Evolutionary conservation across 2,888 invertebrate species (phyloP), one percentile per base, ranked within the genome.

Genomic region (Altica lythri): DNA sequence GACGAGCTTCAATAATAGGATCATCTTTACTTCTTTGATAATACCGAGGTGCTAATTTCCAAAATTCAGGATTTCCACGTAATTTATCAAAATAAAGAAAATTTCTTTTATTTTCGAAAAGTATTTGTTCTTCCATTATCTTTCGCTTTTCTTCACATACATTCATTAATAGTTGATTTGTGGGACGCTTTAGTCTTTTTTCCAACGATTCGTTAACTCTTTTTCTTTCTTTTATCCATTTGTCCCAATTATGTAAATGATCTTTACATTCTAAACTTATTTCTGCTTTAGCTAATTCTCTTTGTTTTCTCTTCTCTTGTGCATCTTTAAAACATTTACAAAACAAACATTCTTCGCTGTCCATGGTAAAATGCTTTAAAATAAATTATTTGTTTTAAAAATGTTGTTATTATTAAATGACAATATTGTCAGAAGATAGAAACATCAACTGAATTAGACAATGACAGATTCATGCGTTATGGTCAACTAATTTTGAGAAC

Each of bases 1-100:
- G 55, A 2, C 66, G 59, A 2, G 58, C 49, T 51, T 70, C 72
- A 58, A 71, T 70, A 35, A 60, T 59, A 0, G 68, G 62, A n/a
- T 61, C 55, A 10, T 37, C 38, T 8, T 14, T 12, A 13, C 45
- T 55, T 35, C 54, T 56, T 10, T 58, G 56, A 32, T 49, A 56
- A 37, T 73, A 59, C n/a, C 64, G 54, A 1, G 53, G 29, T 1
- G 75, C 74, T 19, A 71, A 37, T 42, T 62, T 64, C 71, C 71
- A 76, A 59, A 73, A 75, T 2, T 61, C 64, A 12, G 76, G 76
- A 55, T 73, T 72, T 35, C 75, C 76, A 46, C 75, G 63, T 18
- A 68, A 68, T 19, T 68, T 67, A 62, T 75, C 73, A 32, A 70
- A 71, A 42, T 69, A 45, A 2, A 63, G 60, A 13, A 67, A 63